Conservation (phyloP, 2,113 vertebrate genomes). For the Silurus asotus region DNA sequence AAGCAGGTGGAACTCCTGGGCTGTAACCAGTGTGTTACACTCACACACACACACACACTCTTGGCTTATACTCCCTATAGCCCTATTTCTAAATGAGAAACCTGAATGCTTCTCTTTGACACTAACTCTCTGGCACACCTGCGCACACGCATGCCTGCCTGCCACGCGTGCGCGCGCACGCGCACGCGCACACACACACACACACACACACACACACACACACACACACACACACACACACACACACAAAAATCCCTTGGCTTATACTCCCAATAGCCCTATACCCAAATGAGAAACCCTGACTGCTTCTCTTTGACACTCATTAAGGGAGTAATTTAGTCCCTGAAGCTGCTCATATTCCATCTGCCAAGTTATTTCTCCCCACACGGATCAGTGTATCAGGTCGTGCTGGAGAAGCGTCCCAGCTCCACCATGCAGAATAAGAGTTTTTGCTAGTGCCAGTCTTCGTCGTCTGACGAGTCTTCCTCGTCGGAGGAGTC, state of each 20-base stretch:
- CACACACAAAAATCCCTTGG: slow-evolving; percentile 51
- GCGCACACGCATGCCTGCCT: too few relatives aligned
- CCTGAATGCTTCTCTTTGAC: slow-evolving; percentile 60
- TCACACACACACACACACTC: slow-evolving; percentile 14
- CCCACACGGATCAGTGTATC: neutral
- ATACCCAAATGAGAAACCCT: slow-evolving; percentile 61
- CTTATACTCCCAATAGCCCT: slow-evolving; percentile 68
- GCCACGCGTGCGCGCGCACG: too few relatives aligned
- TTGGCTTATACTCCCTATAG: slow-evolving; percentile 48
- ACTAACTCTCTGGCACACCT: slow-evolving; percentile 41
- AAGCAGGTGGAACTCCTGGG: slow-evolving; percentile 10
- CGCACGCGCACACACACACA: neutral
- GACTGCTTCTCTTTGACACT: slow-evolving; percentile 59
- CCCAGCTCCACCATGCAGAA: neutral
- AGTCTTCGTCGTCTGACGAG: slow-evolving; percentile 71
- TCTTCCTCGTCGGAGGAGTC: slow-evolving; percentile 75
- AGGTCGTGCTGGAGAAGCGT: slow-evolving; percentile 18
- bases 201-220: neutral
- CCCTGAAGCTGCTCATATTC: slow-evolving; percentile 59
- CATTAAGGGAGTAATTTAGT: slow-evolving; percentile 49
- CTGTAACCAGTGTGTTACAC: neutral
- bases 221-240: neutral
- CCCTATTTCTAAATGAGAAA: slow-evolving; percentile 65
- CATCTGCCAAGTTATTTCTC: neutral
- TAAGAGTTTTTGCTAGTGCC: slow-evolving; percentile 61